Percentiles rank a stretch among this genome's conserved stretches.
phyloP scores from a whole-genome alignment of 2,113 vertebrate genomes.

The Alexandromys fortis region DNA sequence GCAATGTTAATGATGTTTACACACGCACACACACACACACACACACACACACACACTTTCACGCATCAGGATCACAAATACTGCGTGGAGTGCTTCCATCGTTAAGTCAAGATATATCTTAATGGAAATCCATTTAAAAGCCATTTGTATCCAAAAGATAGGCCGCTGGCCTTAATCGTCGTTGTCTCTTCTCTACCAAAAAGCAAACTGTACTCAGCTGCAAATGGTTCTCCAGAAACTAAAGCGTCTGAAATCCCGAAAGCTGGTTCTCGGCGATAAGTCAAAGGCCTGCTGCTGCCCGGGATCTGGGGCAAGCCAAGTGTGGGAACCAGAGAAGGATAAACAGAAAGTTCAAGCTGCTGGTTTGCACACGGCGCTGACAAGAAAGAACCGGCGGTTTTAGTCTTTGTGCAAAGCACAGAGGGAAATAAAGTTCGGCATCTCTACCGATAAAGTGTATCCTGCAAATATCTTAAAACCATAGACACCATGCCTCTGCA shows the following conservation, averaged over 20 bases:
- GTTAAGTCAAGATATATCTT: background rate
- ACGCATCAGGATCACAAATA: conserved; percentile 46
- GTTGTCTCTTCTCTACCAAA: conserved; percentile 48
- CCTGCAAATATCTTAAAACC: conserved; percentile 32
- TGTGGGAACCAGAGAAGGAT: conserved; percentile 33
- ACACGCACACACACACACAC: background rate
- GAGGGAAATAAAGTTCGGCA: conserved; percentile 7
- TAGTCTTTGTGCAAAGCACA: conserved; percentile 27
- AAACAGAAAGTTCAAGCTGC: conserved; percentile 31
- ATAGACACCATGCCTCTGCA: conserved; percentile 3
- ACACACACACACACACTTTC: background rate
- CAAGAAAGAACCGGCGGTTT: background rate
- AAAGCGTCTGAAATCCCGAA: conserved; percentile 56
- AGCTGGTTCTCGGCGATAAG: conserved; percentile 33
- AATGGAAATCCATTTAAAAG: conserved; percentile 61
- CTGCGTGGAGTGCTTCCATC: background rate
- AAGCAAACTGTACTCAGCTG: conserved; percentile 37
- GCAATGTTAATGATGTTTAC: background rate
- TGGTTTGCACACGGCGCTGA: background rate
- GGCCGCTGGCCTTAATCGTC: conserved; percentile 1
- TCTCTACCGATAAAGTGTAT: conserved; percentile 26
- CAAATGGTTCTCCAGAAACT: conserved; percentile 42
- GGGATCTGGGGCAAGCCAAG: background rate
- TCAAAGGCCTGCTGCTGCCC: conserved; percentile 22
- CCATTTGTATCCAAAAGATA: conserved; percentile 57